Conservation (phyloP, 1,140 invertebrate genomes). For the Brachionus calyciflorus region DNA sequence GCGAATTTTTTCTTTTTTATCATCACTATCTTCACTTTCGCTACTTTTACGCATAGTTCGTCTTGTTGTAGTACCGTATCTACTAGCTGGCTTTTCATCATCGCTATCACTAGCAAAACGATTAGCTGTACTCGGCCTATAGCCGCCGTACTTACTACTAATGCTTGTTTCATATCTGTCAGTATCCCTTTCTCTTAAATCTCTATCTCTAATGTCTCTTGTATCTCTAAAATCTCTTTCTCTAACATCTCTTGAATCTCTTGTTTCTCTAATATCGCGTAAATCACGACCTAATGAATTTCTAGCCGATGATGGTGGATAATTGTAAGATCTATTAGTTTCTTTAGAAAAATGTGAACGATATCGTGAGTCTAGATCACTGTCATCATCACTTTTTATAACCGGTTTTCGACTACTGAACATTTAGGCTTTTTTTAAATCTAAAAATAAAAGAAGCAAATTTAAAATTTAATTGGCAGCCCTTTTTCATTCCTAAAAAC, state of each 20-base stretch:
- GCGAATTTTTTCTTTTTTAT: conserved; percentile 29
- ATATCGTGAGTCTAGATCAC: conserved; percentile 35
- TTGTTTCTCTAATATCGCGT: not conserved
- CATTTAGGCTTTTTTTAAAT: not conserved
- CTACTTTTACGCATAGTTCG: not conserved
- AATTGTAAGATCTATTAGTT: not conserved
- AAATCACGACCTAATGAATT: not conserved
- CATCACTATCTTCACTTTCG: conserved; percentile 44
- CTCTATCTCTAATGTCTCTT: not conserved
- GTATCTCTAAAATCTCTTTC: not conserved
- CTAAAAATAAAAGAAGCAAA: too few species aligned
- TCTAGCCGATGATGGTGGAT: conserved; percentile 7
- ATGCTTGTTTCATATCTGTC: conserved; percentile 16
- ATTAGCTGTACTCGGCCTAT: not conserved
- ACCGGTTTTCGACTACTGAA: conserved; percentile 20
- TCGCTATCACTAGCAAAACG: conserved; percentile 29
- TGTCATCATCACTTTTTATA: conserved; percentile 38
- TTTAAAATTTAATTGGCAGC: too few species aligned
- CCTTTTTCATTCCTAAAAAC: too few species aligned
- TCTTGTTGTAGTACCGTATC: conserved; percentile 28
- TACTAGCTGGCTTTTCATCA: conserved; percentile 11
- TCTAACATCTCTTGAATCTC: not conserved
- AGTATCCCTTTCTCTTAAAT: conserved; percentile 27
- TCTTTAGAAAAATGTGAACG: conserved; percentile 19
- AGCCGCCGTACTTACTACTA: not conserved